These are phyloP conservation scores for Vulpes ferrilata DNA, from an alignment of 2,113 vertebrate species.

Conservation along the genomic window DNA sequence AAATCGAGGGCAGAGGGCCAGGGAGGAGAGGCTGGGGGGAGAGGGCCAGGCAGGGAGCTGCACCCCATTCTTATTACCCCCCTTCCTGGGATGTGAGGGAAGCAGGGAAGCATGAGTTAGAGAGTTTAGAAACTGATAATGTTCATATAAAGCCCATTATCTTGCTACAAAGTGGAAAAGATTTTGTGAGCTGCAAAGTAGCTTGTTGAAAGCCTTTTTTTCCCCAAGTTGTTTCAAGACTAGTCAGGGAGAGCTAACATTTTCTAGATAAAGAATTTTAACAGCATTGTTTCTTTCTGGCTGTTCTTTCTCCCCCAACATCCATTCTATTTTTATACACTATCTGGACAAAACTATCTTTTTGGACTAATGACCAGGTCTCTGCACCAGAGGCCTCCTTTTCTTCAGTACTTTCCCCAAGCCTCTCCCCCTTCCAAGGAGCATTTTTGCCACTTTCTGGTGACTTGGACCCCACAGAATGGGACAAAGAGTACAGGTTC, in stretches of 20 bases:
- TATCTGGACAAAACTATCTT: slow-evolving; percentile 77
- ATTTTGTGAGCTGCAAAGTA: slow-evolving; percentile 48
- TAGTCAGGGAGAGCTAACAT: slow-evolving; percentile 64
- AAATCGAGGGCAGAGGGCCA: background rate
- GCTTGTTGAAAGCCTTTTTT: slow-evolving; percentile 50
- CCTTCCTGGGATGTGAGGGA: background rate
- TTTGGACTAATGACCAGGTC: slow-evolving; percentile 70
- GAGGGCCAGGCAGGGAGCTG: background rate
- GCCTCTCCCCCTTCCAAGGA: background rate
- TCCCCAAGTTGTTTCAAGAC: slow-evolving; percentile 74
- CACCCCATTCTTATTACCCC: background rate
- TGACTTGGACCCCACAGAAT: background rate
- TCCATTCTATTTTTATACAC: slow-evolving; percentile 79
- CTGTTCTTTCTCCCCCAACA: slow-evolving; percentile 75
- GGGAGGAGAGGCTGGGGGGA: background rate
- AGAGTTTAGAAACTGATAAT: background rate
- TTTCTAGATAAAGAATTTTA: slow-evolving; percentile 80
- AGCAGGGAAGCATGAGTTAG: background rate
- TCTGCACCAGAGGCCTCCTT: background rate
- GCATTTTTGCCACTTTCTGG: slow-evolving; percentile 17
- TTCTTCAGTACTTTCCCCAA: background rate
- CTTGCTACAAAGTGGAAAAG: slow-evolving; percentile 66
- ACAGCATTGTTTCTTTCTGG: slow-evolving; percentile 74
- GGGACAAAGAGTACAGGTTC: background rate
- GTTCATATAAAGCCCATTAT: background rate